A percentile compares a stretch with the other conserved stretches of the same genome.
These are phyloP conservation scores for Dendronephthya gigantea DNA, from an alignment of 64 coral and sea anemone genomes.

Conservation along the genomic window DNA sequence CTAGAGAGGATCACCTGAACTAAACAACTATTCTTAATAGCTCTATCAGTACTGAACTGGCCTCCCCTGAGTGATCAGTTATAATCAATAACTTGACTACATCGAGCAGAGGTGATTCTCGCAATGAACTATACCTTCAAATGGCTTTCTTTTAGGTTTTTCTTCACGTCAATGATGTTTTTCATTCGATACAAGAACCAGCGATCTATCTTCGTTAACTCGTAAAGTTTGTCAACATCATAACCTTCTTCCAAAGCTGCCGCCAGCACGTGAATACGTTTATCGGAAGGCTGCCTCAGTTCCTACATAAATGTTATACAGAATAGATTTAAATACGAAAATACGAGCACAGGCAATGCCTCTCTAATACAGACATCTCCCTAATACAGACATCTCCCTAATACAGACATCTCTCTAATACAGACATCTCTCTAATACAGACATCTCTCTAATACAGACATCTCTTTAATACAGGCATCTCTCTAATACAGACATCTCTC, in stretches of 20 bases:
- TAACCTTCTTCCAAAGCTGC: conserved; percentile 76
- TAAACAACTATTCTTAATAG: neutral
- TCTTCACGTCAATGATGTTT: conserved; percentile 77
- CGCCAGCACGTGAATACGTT: conserved; percentile 84
- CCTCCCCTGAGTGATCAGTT: no score
- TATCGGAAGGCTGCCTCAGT: conserved; percentile 76
- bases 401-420: no score
- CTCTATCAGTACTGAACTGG: neutral
- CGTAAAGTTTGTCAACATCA: conserved; percentile 68
- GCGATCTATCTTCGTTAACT: conserved; percentile 79
- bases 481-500: no score
- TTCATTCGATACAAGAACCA: conserved; percentile 89
- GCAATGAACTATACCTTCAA: neutral
- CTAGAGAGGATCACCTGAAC: no score
- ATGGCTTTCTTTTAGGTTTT: conserved; percentile 39
- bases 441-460: no score
- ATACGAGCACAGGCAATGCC: neutral
- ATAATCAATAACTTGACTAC: neutral
- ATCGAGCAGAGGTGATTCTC: neutral
- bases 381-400: no score
- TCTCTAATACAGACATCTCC: no score
- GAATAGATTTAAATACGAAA: neutral
- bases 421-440: no score
- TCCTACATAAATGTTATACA: conserved; percentile 33
- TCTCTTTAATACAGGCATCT: no score